These are phyloP conservation scores for Amazona ochrocephala DNA, from an alignment of 2,797 vertebrate genomes.

Conservation along the genomic window DNA sequence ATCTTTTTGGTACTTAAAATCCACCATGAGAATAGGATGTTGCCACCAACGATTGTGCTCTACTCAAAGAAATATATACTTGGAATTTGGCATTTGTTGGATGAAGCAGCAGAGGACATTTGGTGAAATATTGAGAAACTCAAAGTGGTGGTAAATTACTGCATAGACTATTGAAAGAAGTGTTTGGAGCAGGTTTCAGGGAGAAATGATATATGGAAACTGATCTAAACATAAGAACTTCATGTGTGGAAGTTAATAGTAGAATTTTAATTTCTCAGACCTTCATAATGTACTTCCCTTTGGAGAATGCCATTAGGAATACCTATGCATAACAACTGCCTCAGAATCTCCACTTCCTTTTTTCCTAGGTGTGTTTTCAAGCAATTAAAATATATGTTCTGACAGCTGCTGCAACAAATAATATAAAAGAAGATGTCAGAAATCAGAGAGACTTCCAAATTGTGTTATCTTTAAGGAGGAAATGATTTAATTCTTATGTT, in stretches of 20 bases:
- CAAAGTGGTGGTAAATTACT: background rate
- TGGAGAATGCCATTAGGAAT: background rate
- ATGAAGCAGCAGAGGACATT: background rate
- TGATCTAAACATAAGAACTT: background rate
- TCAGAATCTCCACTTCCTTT: background rate
- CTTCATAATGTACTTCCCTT: background rate
- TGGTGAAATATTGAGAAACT: background rate
- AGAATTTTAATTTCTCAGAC: background rate
- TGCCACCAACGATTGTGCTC: background rate
- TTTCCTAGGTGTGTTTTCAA: background rate
- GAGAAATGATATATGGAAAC: background rate
- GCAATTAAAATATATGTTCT: background rate
- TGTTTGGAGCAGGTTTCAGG: background rate
- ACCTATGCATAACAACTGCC: background rate
- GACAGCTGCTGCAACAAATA: background rate
- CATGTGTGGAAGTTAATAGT: background rate
- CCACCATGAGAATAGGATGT: background rate
- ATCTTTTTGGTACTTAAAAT: background rate
- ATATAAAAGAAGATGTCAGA: background rate
- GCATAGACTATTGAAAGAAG: background rate
- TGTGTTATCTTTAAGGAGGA: background rate
- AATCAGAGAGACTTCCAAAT: background rate
- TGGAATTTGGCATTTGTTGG: background rate
- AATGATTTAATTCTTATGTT: background rate
- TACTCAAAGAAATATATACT: background rate